Percentiles rank a stretch among this genome's conserved stretches.
Evolutionary conservation across 2,888 invertebrate species (phyloP).

Genomic region (Malthinus flaveolus): DNA sequence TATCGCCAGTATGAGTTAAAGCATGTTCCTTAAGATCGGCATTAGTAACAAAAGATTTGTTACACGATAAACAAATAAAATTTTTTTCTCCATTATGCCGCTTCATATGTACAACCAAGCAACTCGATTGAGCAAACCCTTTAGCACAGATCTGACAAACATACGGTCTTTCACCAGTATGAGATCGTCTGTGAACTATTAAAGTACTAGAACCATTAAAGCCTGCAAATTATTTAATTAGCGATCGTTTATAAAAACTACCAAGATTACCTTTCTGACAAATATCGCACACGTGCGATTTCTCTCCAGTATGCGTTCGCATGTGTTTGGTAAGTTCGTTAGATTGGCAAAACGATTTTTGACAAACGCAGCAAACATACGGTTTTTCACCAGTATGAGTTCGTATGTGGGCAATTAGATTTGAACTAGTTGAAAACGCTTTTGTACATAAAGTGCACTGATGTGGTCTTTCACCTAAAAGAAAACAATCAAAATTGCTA

Average conservation of each 20-base stretch:
- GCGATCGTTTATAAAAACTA: background rate
- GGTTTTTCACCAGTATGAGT: conserved; percentile 56
- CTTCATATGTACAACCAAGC: conserved; percentile 52
- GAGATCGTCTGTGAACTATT: conserved; percentile 50
- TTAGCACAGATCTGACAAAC: conserved; percentile 50
- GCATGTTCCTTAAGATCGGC: conserved; percentile 44
- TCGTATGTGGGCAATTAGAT: conserved; percentile 54
- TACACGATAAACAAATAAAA: conserved; percentile 43
- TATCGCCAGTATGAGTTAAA: conserved; percentile 40
- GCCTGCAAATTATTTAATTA: conserved; percentile 36
- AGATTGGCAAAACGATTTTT: conserved; percentile 55
- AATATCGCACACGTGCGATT: conserved; percentile 55
- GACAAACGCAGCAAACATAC: conserved; percentile 54
- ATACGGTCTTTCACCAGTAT: conserved; percentile 53
- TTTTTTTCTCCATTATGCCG: conserved; percentile 47
- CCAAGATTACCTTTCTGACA: conserved; percentile 51
- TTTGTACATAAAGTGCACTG: conserved; percentile 54
- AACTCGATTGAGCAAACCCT: conserved; percentile 53
- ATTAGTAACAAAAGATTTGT: conserved; percentile 44
- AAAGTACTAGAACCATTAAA: conserved; percentile 53
- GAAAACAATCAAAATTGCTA: background rate
- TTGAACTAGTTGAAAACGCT: conserved; percentile 56
- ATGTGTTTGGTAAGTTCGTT: conserved; percentile 55
- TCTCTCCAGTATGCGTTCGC: conserved; percentile 56
- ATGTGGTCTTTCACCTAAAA: conserved; percentile 54